Base-by-base conservation (phyloP, 2,797 vertebrate genomes). In the Amniataba percoides region DNA sequence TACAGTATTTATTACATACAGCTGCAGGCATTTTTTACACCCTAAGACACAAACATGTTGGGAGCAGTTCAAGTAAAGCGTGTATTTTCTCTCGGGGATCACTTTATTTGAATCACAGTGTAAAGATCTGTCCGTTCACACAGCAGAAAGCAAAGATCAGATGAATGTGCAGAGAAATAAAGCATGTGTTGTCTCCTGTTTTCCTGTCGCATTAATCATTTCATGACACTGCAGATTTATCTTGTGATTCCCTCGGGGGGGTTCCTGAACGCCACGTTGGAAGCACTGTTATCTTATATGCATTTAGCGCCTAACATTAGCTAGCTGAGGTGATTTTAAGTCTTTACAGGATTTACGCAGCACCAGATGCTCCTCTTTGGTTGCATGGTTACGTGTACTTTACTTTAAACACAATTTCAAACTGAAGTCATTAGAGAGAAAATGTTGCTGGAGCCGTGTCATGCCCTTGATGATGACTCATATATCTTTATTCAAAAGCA, bases 121-220 rank as follows among this genome's bases (percentile, higher is more conserved):
- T 49, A 7, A n/a, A 34, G 5, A 46, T 16, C 13, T 19, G 16
- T 59, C 10, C 14, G 43, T 2, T 42, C 34, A 15, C 16, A 40
- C 18, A 18, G 7, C 2, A 8, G 25, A 31, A 52, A 52, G 15
- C 34, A 1, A 42, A n/a, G 13, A 60, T 40, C 34, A 27, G 21
- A 51, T 6, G 14, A 56, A 23, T 18, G 6, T 25, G 27, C 27
- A 15, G 3, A 45, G 27, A 69, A 14, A 10, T 4, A 19, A 49
- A 31, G 27, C 27, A 31, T 31, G 27, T 31, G 27, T 31, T 31
- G 27, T 31, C 3, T 31, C 27, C 27, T 31, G 27, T 31, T 3
- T 31, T n/a, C 12, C 12, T n/a, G 8, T 45, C n/a, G 5, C 19
- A 49, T 70, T 65, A 36, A 60, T 72, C 31, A 64, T 40, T 48